Percentiles rank a stretch among this genome's conserved stretches.
Conservation (phyloP, 2,113 vertebrate species). For the Lepus timidus region DNA sequence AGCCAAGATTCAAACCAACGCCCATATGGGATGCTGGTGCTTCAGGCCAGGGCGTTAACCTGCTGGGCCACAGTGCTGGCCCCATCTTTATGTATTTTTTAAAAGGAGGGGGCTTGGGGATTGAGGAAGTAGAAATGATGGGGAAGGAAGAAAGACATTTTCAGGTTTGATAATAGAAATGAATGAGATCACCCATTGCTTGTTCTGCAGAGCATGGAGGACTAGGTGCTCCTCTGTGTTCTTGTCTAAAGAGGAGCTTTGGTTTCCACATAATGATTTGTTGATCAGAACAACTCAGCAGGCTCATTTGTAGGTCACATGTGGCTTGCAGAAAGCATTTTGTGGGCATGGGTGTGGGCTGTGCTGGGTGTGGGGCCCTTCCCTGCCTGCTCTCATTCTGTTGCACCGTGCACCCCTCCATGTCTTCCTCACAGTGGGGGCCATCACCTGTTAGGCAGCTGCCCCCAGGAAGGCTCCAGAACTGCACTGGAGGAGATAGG, state of each 20-base stretch:
- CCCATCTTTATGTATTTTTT: neutral
- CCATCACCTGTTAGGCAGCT: neutral
- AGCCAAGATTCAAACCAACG: too few relatives aligned
- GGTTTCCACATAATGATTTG: neutral
- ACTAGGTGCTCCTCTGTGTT: accelerated
- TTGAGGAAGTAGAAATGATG: neutral
- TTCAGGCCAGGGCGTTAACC: too few relatives aligned
- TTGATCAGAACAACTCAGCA: neutral
- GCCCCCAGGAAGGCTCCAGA: neutral
- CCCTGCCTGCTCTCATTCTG: neutral
- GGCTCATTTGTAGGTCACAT: accelerated
- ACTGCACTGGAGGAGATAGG: neutral
- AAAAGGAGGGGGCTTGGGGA: neutral
- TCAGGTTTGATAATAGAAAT: neutral
- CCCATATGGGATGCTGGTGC: too few relatives aligned
- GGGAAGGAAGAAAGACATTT: neutral
- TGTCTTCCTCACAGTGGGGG: neutral
- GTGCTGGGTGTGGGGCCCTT: too few relatives aligned
- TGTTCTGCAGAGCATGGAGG: neutral
- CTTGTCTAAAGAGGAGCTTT: accelerated
- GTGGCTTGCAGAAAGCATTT: neutral
- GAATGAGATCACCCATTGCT: accelerated
- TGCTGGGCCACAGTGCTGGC: too few relatives aligned
- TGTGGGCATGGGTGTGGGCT: too few relatives aligned
- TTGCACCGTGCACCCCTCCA: neutral